Base-by-base conservation (phyloP, 2,888 invertebrate species). In the Drosophila histrio region DNA sequence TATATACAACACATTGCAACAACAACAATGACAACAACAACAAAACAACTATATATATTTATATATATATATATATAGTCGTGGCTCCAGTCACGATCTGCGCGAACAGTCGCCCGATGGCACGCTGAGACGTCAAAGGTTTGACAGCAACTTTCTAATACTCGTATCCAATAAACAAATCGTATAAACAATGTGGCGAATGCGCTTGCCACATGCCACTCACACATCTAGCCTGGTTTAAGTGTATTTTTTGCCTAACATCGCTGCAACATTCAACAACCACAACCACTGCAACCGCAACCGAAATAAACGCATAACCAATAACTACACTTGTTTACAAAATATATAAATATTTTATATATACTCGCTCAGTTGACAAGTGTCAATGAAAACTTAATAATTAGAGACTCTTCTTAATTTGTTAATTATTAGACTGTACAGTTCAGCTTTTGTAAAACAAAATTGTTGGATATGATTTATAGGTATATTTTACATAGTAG, bases 11-110 rank as follows among this genome's bases (percentile, higher is more conserved):
- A 67, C 34, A 54, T 43, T 63, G 49, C 68, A 65, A 75, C 63
- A 74, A 72, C 73, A 70, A 66, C 47, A 47, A 44, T 21, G 15
- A 36, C 21, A 24, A 15, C 24, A 43, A 43, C 41, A 43, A 24
- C 19, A 19, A 47, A 53, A 57, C 60, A 57, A 67, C 72, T 73
- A 34, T 59, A 54, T 24, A 28, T 26, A 47, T 60, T 52, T 44
- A 19, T 61, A 61, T 72, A 49, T 50, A 68, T 36, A 52, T 32
- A 50, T 32, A 75, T 49, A 62, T 67, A 95, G 95, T 89, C 95
- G 95, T 90, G 95, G 95, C 88, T 95, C 95, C 77, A 95, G 95
- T 92, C 95, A 95, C 93, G 95, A 95, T 91, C 93, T 95, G 84
- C 92, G 94, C 85, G 96, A 96, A 87, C 93, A 94, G 80, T 95